phyloP scores from a whole-genome alignment of 2,113 vertebrate genomes.

The Engystomops pustulosus region DNA sequence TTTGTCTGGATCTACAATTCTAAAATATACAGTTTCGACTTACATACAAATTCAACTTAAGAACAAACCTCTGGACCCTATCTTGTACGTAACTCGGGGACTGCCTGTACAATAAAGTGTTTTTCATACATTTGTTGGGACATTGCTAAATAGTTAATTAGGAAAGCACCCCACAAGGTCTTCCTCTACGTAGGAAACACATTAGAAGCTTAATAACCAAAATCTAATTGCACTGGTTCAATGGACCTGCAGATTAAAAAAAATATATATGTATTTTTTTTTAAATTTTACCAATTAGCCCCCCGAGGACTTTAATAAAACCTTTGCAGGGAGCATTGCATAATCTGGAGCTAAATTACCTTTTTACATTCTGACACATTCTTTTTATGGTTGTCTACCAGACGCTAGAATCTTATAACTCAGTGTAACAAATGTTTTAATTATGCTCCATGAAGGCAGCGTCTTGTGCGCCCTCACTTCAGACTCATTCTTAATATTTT shows the following conservation, averaged over 20 bases:
- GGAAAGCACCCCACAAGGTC: background rate
- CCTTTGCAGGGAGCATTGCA: slow-evolving; percentile 18
- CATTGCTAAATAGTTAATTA: background rate
- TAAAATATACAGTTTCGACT: too few relatives aligned
- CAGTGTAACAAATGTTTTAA: slow-evolving; percentile 45
- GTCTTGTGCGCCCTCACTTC: background rate
- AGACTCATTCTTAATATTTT: slow-evolving; percentile 3
- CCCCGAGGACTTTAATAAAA: slow-evolving; percentile 36
- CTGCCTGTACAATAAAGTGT: too few relatives aligned
- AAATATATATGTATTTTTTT: background rate
- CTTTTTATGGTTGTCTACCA: slow-evolving; percentile 33
- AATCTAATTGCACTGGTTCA: slow-evolving; percentile 6
- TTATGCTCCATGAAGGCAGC: slow-evolving; percentile 22
- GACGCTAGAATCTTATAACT: slow-evolving; percentile 32
- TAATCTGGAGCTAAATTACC: slow-evolving; percentile 46
- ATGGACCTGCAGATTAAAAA: background rate
- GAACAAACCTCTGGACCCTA: too few relatives aligned
- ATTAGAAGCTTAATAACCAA: background rate
- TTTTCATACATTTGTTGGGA: background rate
- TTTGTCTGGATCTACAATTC: too few relatives aligned
- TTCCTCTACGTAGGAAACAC: background rate
- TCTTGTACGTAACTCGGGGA: too few relatives aligned
- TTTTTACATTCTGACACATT: slow-evolving; percentile 50
- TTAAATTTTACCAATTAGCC: slow-evolving; percentile 50
- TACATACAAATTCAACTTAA: too few relatives aligned